phyloP scores from a whole-genome alignment of 2,797 vertebrate species.

The Falco columbarius region DNA sequence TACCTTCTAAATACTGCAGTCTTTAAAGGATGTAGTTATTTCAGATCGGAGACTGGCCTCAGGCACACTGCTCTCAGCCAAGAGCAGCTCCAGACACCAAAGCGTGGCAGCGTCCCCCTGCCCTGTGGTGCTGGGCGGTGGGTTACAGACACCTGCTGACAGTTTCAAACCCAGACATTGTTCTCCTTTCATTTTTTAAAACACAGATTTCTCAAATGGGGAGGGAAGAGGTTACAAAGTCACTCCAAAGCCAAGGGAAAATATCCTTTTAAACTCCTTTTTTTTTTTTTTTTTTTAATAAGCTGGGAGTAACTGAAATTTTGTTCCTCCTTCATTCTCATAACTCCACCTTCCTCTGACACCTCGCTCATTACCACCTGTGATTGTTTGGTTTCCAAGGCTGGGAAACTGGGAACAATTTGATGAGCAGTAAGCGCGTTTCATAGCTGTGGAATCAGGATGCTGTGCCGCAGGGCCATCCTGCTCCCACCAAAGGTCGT shows the following conservation, averaged over 20 bases:
- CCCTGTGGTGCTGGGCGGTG: not conserved
- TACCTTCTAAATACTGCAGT: not conserved
- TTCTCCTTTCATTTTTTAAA: constrained; percentile 36
- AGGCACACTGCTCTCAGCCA: not conserved
- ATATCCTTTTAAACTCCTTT: not conserved
- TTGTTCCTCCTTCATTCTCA: not conserved
- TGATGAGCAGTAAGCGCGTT: not conserved
- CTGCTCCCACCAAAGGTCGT: not conserved
- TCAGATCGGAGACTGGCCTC: not conserved
- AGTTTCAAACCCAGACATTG: not conserved
- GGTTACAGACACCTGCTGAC: not conserved
- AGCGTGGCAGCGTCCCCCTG: rapidly evolving
- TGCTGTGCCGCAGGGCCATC: not conserved
- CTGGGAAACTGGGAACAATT: not conserved
- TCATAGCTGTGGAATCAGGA: not conserved
- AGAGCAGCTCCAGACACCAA: not conserved
- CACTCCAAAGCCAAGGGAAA: not conserved
- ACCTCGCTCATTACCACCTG: not conserved
- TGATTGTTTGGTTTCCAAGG: not conserved
- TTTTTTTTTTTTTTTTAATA: not conserved
- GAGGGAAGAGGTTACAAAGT: not conserved
- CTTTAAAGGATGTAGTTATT: not conserved
- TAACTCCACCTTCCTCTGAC: not conserved
- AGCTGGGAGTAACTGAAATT: not conserved
- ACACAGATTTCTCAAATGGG: not conserved